A percentile compares a stretch with the other conserved stretches of the same genome.
Conservation (phyloP, 2,113 vertebrate genomes). For the Gymnocephalus cernua region DNA sequence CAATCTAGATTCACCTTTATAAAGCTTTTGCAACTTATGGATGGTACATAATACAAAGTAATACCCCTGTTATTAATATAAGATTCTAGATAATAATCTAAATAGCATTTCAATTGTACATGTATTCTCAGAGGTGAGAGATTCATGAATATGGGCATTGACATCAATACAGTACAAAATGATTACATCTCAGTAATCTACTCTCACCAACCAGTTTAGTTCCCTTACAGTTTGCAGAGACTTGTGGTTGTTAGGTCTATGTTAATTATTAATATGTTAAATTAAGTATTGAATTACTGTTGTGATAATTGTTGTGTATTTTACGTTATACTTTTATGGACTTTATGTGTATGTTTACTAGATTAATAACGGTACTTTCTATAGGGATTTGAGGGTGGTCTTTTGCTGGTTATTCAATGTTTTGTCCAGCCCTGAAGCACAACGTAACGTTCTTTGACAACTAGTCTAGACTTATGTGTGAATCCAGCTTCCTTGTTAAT, state of each 20-base stretch:
- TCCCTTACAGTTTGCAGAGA: not conserved
- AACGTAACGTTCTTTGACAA: not conserved
- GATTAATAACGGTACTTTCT: not conserved
- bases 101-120: slow-evolving; percentile 2
- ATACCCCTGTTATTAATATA: not conserved
- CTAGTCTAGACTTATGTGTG: not conserved
- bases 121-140: not conserved
- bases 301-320: too few species aligned
- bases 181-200: not conserved
- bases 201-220: not conserved
- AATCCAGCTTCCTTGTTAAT: not conserved
- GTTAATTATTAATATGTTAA: too few species aligned
- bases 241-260: not conserved
- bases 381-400: not conserved
- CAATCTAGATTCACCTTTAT: not conserved
- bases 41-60: not conserved
- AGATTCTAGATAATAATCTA: not conserved
- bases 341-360: not conserved
- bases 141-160: not conserved
- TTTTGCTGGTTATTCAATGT: not conserved
- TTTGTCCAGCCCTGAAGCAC: not conserved
- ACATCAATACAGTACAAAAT: not conserved
- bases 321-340: too few species aligned
- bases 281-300: too few species aligned
- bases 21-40: not conserved